Percentiles rank a stretch among this genome's conserved stretches.
These are phyloP conservation scores for Tribolium madens DNA, from an alignment of 1,140 invertebrate genomes.

Conservation along the genomic window DNA sequence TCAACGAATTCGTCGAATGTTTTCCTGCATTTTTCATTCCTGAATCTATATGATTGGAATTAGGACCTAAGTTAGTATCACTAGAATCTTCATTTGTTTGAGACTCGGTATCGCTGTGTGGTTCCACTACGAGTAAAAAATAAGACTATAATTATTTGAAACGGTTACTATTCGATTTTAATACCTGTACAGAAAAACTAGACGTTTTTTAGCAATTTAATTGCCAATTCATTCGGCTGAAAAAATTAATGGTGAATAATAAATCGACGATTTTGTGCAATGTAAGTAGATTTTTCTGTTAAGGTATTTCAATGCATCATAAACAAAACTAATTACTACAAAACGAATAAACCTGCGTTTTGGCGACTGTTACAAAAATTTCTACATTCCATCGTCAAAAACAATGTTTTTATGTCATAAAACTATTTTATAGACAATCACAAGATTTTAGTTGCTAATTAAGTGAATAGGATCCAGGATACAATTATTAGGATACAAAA, in stretches of 20 bases:
- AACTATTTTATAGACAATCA: background rate
- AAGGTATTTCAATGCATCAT: constrained; percentile 31
- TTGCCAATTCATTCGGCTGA: constrained; percentile 21
- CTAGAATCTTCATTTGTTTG: constrained; percentile 83
- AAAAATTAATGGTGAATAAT: constrained; percentile 42
- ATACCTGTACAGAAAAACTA: constrained; percentile 47
- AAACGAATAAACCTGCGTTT: background rate
- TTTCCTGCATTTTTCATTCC: constrained; percentile 73
- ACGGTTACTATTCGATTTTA: background rate
- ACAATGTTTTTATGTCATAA: background rate
- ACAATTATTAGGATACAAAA: too few relatives aligned
- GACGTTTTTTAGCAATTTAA: constrained; percentile 1
- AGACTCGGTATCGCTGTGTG: constrained; percentile 90
- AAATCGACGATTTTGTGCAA: constrained; percentile 5
- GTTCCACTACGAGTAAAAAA: constrained; percentile 74
- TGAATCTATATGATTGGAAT: constrained; percentile 76
- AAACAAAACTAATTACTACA: constrained; percentile 19
- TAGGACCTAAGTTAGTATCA: constrained; percentile 75
- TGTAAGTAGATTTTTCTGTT: constrained; percentile 32
- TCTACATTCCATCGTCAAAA: background rate
- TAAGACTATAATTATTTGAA: constrained; percentile 44
- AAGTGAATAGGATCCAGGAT: background rate
- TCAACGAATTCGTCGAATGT: constrained; percentile 70
- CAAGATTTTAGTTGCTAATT: background rate
- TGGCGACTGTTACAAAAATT: too few relatives aligned